Conservation (phyloP, 2,113 vertebrate species). For the Saccopteryx leptura region DNA sequence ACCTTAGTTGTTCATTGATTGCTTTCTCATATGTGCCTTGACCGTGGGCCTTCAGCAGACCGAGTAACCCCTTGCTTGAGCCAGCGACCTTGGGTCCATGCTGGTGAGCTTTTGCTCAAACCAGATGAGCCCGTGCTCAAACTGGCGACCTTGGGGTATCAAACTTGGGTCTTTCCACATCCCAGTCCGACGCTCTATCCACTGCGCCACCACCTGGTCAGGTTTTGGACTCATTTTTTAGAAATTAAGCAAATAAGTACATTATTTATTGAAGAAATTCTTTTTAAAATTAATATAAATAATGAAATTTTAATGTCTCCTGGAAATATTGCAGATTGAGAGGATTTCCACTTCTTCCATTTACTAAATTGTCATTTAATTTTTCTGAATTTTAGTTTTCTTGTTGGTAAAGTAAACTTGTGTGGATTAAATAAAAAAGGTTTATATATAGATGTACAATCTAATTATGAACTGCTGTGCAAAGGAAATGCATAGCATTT, state of each 20-base stretch:
- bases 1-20: no score
- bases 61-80: no score
- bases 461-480: background rate
- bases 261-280: background rate
- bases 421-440: slow-evolving; percentile 28
- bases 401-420: background rate
- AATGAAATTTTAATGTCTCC: background rate
- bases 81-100: no score
- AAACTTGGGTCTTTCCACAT: no score
- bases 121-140: no score
- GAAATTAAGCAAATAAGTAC: background rate
- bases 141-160: no score
- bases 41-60: no score
- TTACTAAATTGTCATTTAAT: slow-evolving; percentile 35
- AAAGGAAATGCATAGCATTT: slow-evolving; percentile 49
- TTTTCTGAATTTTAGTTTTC: slow-evolving; percentile 36
- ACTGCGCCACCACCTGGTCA: no score
- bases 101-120: no score
- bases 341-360: background rate
- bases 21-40: no score
- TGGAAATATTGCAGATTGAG: background rate
- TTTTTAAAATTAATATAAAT: slow-evolving; percentile 37
- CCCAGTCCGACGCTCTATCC: no score
- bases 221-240: background rate
- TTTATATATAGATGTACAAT: background rate